phyloP scores from a whole-genome alignment of 2,797 vertebrate species.

The Diceros bicornis region DNA sequence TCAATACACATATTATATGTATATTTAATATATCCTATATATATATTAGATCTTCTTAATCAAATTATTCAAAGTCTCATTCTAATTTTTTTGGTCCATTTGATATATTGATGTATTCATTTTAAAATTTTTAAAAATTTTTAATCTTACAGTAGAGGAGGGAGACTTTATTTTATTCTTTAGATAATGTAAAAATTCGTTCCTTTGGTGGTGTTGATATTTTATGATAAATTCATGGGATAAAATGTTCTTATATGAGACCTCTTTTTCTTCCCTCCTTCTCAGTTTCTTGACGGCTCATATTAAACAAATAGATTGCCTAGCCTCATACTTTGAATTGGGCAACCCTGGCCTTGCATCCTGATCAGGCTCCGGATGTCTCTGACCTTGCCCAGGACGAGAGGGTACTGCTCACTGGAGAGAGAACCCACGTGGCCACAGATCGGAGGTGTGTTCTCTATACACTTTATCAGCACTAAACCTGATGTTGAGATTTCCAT shows the following conservation, averaged over 20 bases:
- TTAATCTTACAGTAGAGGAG: neutral
- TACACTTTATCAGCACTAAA: no score
- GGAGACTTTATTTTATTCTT: neutral
- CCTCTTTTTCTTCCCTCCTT: no score
- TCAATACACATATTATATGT: neutral
- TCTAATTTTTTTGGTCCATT: neutral
- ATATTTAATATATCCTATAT: neutral
- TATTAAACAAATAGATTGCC: rapidly evolving
- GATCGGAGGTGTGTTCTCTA: neutral
- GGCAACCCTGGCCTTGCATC: neutral
- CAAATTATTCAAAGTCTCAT: neutral
- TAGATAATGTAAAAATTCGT: neutral
- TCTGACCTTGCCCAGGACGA: neutral
- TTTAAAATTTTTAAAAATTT: neutral
- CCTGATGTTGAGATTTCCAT: neutral
- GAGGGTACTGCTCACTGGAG: rapidly evolving
- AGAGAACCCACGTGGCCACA: no score
- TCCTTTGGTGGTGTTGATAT: neutral
- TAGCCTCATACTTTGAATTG: neutral
- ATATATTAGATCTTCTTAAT: neutral
- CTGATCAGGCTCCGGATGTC: rapidly evolving
- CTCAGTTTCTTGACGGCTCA: neutral
- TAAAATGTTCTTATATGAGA: neutral
- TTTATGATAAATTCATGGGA: neutral
- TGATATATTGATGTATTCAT: neutral